A percentile compares a stretch with the other conserved stretches of the same genome.
Evolutionary conservation across 2,888 invertebrate species (phyloP).

Genomic region (Exephanes ischioxanthus): DNA sequence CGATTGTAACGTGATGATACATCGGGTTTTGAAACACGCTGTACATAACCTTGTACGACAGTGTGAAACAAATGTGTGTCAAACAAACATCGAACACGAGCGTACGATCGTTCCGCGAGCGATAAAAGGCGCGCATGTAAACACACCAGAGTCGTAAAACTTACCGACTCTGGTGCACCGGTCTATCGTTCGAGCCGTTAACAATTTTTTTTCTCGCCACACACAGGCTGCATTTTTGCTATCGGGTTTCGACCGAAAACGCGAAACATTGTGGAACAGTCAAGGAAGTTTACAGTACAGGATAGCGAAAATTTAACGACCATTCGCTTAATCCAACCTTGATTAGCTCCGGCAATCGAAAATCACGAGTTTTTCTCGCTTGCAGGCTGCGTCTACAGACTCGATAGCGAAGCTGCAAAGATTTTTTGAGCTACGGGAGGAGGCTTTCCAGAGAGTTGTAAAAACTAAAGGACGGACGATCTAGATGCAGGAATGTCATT

Average conservation of each 20-base stretch:
- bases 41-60: background rate
- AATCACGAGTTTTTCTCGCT: background rate
- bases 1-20: background rate
- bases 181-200: background rate
- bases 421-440: background rate
- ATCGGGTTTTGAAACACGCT: background rate
- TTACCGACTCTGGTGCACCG: background rate
- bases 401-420: background rate
- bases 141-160: slow-evolving; percentile 1
- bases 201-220: background rate
- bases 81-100: background rate
- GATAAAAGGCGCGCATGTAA: background rate
- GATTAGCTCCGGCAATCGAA: background rate
- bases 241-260: background rate
- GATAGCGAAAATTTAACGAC: background rate
- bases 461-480: background rate
- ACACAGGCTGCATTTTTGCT: background rate
- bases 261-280: background rate
- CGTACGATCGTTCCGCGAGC: background rate
- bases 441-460: background rate
- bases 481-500: slow-evolving; percentile 1
- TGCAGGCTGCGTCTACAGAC: background rate
- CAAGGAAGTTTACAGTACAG: background rate
- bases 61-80: background rate
- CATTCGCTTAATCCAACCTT: background rate